Conservation (phyloP, 2,797 vertebrate genomes). For the Girardinus metallicus region DNA sequence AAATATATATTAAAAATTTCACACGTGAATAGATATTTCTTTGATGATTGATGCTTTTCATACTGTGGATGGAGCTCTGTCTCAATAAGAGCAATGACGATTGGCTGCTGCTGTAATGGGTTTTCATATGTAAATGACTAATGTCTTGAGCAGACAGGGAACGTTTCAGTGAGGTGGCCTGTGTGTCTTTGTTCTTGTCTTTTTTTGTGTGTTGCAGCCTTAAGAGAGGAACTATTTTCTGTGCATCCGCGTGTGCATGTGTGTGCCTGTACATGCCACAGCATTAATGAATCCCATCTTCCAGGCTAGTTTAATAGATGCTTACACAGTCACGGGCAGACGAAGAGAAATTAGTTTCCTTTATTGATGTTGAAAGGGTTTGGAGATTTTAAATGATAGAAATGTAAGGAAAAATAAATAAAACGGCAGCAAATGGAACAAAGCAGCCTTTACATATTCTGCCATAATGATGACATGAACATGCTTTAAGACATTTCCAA, state of each 20-base stretch:
- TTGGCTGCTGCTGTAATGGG: conserved; percentile 73
- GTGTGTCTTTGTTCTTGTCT: conserved; percentile 14
- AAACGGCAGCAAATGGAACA: conserved; percentile 58
- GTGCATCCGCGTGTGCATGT: conserved; percentile 1
- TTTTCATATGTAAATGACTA: conserved; percentile 73
- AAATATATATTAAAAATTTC: conserved; percentile 75
- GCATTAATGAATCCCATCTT: conserved; percentile 73
- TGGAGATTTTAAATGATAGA: conserved; percentile 66
- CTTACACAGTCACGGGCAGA: conserved; percentile 56
- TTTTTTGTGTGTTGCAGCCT: conserved; percentile 8
- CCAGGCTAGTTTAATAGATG: conserved; percentile 65
- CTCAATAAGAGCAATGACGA: conserved; percentile 74
- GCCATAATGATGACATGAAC: conserved; percentile 45
- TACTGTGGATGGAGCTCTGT: conserved; percentile 57
- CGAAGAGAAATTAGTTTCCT: conserved; percentile 68
- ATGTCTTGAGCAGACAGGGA: conserved; percentile 60
- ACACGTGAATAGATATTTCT: conserved; percentile 64
- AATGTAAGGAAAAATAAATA: conserved; percentile 40
- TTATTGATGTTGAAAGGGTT: conserved; percentile 72
- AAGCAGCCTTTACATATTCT: conserved; percentile 41
- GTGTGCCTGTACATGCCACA: conserved; percentile 20
- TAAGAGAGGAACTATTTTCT: conserved; percentile 21
- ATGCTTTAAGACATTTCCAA: conserved; percentile 21
- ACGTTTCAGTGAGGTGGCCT: conserved; percentile 57
- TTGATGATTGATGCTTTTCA: conserved; percentile 76